A percentile compares a stretch with the other conserved stretches of the same genome.
Conservation (phyloP, 2,113 vertebrate species). For the Trinectes maculatus region DNA sequence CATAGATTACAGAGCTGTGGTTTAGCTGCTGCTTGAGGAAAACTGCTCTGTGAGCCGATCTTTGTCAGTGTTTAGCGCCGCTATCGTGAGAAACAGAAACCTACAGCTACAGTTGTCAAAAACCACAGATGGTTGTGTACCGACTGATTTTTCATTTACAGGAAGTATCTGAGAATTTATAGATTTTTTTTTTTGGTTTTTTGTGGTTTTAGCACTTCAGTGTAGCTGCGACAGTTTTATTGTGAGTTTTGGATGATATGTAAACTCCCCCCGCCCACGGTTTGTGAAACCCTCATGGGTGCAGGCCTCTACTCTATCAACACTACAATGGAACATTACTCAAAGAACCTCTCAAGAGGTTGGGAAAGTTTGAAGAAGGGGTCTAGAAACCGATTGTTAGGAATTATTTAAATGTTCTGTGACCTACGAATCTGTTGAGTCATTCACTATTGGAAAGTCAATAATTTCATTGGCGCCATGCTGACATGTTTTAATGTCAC, state of each 20-base stretch:
- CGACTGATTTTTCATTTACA: slow-evolving; percentile 13
- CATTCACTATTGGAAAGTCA: slow-evolving; percentile 2
- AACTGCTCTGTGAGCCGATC: background rate
- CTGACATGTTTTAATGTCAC: slow-evolving; percentile 23
- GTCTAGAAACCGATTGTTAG: slow-evolving; percentile 8
- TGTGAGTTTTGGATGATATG: background rate
- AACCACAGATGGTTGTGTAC: slow-evolving; percentile 17
- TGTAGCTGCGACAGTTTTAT: background rate
- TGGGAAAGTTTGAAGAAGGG: slow-evolving; percentile 29
- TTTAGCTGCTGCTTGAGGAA: slow-evolving; percentile 5
- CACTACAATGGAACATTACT: slow-evolving; percentile 38
- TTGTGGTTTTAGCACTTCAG: background rate
- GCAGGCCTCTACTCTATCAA: background rate
- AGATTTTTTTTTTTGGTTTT: background rate
- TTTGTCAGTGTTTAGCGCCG: background rate
- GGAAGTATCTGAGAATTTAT: slow-evolving; percentile 8
- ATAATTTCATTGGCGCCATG: background rate
- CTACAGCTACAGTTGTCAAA: slow-evolving; percentile 18
- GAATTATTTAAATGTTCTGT: slow-evolving; percentile 7
- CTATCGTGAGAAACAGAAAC: slow-evolving; percentile 6
- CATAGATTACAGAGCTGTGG: background rate
- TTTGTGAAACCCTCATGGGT: slow-evolving; percentile 13
- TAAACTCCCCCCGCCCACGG: slow-evolving; percentile 9
- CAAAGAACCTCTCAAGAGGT: slow-evolving; percentile 36
- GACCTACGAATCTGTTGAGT: slow-evolving; percentile 42